These are phyloP conservation scores for Centropus bengalensis DNA, from an alignment of 2,113 vertebrate species.

Conservation along the genomic window DNA sequence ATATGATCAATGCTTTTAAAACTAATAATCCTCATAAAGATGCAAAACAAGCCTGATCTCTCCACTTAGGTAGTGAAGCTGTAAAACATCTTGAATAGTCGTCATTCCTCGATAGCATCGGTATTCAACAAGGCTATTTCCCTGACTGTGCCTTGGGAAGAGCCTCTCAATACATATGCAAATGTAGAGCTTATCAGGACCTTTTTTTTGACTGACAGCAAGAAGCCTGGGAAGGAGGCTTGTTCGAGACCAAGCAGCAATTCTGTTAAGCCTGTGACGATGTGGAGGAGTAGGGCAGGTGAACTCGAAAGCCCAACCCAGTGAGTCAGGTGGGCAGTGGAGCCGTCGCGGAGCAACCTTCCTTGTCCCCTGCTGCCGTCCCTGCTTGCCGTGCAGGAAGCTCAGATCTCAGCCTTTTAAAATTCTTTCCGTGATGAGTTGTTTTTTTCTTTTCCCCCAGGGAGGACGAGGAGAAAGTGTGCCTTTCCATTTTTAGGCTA, in stretches of 20 bases:
- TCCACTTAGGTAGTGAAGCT: slow-evolving; percentile 32
- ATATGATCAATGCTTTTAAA: not conserved
- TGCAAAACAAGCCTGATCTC: slow-evolving; percentile 17
- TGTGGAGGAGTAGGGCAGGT: not conserved
- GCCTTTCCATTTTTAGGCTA: not conserved
- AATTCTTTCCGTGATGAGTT: not conserved
- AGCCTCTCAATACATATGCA: slow-evolving; percentile 54
- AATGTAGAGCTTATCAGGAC: not conserved
- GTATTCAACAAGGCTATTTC: slow-evolving; percentile 53
- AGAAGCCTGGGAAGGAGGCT: not conserved
- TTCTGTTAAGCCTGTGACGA: not conserved
- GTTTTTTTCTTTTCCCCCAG: too few species aligned
- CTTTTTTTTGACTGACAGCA: slow-evolving; percentile 34
- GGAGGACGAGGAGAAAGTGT: not conserved
- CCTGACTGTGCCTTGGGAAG: slow-evolving; percentile 30
- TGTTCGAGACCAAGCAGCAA: not conserved
- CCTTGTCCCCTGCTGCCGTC: not conserved
- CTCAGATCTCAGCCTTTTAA: not conserved
- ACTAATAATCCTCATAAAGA: slow-evolving; percentile 22
- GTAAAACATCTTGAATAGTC: slow-evolving; percentile 19
- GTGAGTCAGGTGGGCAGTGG: not conserved
- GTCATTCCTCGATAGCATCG: slow-evolving; percentile 58
- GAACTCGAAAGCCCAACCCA: not conserved
- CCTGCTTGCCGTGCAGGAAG: not conserved
- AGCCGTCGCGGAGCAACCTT: not conserved